phyloP scores from a whole-genome alignment of 2,888 invertebrate genomes.

The Disparrhopalites patrizii region DNA sequence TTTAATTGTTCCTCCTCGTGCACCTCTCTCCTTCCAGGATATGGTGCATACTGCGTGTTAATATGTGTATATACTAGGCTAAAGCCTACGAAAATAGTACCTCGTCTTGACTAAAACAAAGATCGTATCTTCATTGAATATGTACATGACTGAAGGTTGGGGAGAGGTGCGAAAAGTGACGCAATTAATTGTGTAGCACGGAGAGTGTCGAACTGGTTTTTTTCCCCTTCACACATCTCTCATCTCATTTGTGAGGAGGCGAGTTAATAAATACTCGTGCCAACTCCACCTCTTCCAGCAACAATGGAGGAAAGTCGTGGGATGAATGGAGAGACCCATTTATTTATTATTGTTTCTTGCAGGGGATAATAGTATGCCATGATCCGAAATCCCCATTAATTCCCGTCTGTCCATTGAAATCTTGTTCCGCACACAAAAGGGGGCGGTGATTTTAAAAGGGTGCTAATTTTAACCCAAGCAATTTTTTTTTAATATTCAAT shows the following conservation, averaged over 20 bases:
- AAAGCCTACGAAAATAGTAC: background rate
- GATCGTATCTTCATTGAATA: too few relatives aligned
- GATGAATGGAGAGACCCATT: too few relatives aligned
- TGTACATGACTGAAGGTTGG: constrained; percentile 25
- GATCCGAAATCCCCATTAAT: too few relatives aligned
- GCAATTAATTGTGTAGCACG: constrained; percentile 33
- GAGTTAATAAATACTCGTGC: constrained; percentile 2
- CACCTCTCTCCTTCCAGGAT: background rate
- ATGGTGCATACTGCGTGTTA: background rate
- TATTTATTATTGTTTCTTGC: too few relatives aligned
- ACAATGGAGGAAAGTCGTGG: too few relatives aligned
- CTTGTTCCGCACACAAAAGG: background rate
- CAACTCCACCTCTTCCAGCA: constrained; percentile 19
- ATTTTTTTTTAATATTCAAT: too few relatives aligned
- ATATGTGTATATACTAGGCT: background rate
- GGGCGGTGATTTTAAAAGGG: too few relatives aligned
- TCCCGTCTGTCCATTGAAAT: constrained; percentile 3
- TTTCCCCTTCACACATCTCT: too few relatives aligned
- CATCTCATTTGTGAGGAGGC: background rate
- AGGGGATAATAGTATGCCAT: too few relatives aligned
- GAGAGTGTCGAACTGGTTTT: constrained; percentile 13
- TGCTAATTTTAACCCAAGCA: too few relatives aligned
- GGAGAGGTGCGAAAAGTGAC: constrained; percentile 38
- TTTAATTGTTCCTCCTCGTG: constrained; percentile 9
- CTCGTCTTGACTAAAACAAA: constrained; percentile 19